A percentile compares a stretch with the other conserved stretches of the same genome.
These are phyloP conservation scores for Bagarius yarrelli DNA, from an alignment of 2,113 vertebrate species.

Conservation along the genomic window DNA sequence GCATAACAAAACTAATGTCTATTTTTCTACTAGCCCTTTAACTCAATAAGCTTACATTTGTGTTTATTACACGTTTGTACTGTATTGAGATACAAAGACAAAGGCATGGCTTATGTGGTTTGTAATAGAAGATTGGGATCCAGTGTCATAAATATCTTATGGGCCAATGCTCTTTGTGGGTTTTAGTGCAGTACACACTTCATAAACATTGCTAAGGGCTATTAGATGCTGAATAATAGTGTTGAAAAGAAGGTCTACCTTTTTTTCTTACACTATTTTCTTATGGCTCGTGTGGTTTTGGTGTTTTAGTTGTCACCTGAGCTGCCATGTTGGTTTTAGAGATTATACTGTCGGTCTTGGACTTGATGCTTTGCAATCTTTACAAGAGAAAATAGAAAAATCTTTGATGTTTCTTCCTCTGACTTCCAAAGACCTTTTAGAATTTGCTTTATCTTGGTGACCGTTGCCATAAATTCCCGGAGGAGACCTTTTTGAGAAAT, in stretches of 20 bases:
- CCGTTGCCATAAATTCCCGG: slow-evolving; percentile 44
- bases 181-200: slow-evolving; percentile 29
- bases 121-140: slow-evolving; percentile 9
- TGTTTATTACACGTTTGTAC: slow-evolving; percentile 25
- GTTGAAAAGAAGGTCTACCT: slow-evolving; percentile 38
- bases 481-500: slow-evolving; percentile 38
- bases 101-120: slow-evolving; percentile 30
- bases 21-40: slow-evolving; percentile 47
- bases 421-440: slow-evolving; percentile 19
- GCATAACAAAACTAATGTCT: slow-evolving; percentile 51
- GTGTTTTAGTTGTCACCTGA: slow-evolving; percentile 50
- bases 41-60: slow-evolving; percentile 22
- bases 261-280: slow-evolving; percentile 22
- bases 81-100: not conserved
- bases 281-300: slow-evolving; percentile 36
- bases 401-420: slow-evolving; percentile 11
- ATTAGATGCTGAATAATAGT: slow-evolving; percentile 18
- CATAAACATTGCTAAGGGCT: slow-evolving; percentile 27
- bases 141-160: slow-evolving; percentile 13
- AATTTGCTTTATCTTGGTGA: slow-evolving; percentile 51
- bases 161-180: not conserved
- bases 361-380: slow-evolving; percentile 32
- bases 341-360: slow-evolving; percentile 51
- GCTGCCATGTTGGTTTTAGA: slow-evolving; percentile 56
- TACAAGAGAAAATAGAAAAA: slow-evolving; percentile 16